These are phyloP conservation scores for Cheilosia urbana DNA, from an alignment of 2,888 invertebrate species.

Conservation along the genomic window DNA sequence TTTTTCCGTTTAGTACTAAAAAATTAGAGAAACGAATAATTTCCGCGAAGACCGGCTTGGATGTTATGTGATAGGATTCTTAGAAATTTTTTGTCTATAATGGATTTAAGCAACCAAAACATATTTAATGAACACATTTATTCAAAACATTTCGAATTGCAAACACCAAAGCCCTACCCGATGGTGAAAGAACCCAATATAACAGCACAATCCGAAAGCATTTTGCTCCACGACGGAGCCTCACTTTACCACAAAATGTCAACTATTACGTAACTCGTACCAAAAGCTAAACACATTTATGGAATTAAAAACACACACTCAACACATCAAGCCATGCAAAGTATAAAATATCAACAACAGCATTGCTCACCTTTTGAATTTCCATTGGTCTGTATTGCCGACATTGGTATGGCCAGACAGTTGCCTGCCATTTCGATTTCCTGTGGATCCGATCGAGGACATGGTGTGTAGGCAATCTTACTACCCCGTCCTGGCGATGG, in stretches of 20 bases:
- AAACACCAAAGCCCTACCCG: too few species aligned
- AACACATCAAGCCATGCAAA: conserved; percentile 40
- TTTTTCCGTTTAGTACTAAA: too few species aligned
- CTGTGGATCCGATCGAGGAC: conserved; percentile 83
- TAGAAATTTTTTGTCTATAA: too few species aligned
- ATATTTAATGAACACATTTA: too few species aligned
- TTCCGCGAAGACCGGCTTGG: too few species aligned
- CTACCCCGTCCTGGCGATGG: conserved; percentile 83
- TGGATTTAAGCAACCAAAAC: too few species aligned
- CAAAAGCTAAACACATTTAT: background rate
- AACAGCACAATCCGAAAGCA: too few species aligned
- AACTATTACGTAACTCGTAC: background rate
- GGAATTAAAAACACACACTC: background rate
- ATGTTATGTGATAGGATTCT: too few species aligned
- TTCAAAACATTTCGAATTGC: too few species aligned
- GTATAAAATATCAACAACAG: background rate
- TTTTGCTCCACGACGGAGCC: too few species aligned
- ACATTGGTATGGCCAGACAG: conserved; percentile 83
- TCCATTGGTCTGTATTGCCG: conserved; percentile 82
- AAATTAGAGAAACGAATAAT: too few species aligned
- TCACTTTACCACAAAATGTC: conserved; percentile 44
- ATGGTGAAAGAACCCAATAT: too few species aligned
- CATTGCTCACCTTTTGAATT: conserved; percentile 78
- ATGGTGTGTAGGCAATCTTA: conserved; percentile 83
- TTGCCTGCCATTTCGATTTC: conserved; percentile 81